Evolutionary conservation across 1,140 invertebrate species (phyloP), one percentile per base, ranked within the genome.

Genomic region (Drosophila malerkotliana): DNA sequence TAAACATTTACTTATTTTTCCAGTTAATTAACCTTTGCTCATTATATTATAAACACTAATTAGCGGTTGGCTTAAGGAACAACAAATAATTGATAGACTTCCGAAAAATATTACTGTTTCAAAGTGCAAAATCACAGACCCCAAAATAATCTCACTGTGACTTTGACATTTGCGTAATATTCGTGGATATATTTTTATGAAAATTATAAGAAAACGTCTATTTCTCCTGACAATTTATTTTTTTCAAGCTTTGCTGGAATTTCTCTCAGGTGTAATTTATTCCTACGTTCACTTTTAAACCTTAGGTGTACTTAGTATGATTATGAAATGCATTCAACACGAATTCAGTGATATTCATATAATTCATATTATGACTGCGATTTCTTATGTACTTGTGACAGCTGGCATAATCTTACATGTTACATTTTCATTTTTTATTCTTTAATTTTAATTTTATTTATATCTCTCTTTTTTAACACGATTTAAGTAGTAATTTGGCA

Each of bases 101-200:
- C 14, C 44, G 48, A 34, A 54, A 56, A 78, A 74, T 63, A 82
- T 78, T 74, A 74, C 73, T 24, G 30, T 44, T 7, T 5, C 79
- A 83, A 75, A 78, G 34, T 49, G 41, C 74, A 83, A 83, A 83
- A 41, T 75, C 79, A 83, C 79, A 82, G 64, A 83, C 79, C 79
- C 64, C 75, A 83, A 83, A 81, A 59, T 80, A 71, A 71, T 67
- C 49, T 71, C 54, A 75, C 79, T 72, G 74, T 74, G 79, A 83
- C 79, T 78, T 82, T 78, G 75, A 51, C 34, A 39, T 62, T 78
- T 78, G 74, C 49, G 71, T 78, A 82, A 78, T 82, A 78, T 59
- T 58, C 45, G 21, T 15, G 49, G 58, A 21, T 44, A 44, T 44
- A 9, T 28, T 24, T 53, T 37, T 39, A 18, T 48, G 24, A 14